phyloP scores from a whole-genome alignment of 1,140 invertebrate species.

The Lerema accius region DNA sequence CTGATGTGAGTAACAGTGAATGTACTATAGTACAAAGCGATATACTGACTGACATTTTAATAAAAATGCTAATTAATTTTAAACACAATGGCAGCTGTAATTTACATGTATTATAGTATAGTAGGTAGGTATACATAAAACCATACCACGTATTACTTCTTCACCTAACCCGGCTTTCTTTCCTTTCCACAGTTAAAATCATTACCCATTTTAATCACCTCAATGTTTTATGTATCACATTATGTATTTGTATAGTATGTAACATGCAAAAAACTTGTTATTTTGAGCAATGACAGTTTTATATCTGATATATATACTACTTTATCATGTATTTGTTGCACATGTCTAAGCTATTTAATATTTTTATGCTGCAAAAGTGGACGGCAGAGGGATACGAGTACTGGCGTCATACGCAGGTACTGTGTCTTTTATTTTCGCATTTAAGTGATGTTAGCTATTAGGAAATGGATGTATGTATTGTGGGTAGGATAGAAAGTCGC shows the following conservation, averaged over 20 bases:
- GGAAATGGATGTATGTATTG: conserved; percentile 10
- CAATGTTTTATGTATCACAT: too few species aligned
- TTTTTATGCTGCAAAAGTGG: conserved; percentile 34
- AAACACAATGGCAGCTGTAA: conserved; percentile 11
- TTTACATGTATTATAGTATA: conserved; percentile 16
- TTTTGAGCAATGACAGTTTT: too few species aligned
- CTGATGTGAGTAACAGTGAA: conserved; percentile 16
- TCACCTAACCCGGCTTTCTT: too few species aligned
- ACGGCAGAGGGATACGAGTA: conserved; percentile 31
- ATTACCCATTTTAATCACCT: too few species aligned
- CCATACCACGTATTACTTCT: too few species aligned
- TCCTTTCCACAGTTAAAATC: too few species aligned
- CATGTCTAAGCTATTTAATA: conserved; percentile 31
- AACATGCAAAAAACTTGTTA: too few species aligned
- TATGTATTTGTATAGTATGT: too few species aligned
- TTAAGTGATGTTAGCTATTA: conserved; percentile 23
- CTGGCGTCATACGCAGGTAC: conserved; percentile 31
- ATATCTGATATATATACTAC: too few species aligned
- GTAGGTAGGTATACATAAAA: too few species aligned
- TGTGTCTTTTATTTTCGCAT: conserved; percentile 15
- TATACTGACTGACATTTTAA: conserved; percentile 23
- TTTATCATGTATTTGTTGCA: conserved; percentile 3
- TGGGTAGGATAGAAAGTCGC: conserved; percentile 30
- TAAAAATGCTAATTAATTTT: conserved; percentile 30
- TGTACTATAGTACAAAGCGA: conserved; percentile 15